Percentiles rank a stretch among this genome's conserved stretches.
phyloP scores from a whole-genome alignment of 2,797 vertebrate genomes.

The Neomorphus geoffroyi region DNA sequence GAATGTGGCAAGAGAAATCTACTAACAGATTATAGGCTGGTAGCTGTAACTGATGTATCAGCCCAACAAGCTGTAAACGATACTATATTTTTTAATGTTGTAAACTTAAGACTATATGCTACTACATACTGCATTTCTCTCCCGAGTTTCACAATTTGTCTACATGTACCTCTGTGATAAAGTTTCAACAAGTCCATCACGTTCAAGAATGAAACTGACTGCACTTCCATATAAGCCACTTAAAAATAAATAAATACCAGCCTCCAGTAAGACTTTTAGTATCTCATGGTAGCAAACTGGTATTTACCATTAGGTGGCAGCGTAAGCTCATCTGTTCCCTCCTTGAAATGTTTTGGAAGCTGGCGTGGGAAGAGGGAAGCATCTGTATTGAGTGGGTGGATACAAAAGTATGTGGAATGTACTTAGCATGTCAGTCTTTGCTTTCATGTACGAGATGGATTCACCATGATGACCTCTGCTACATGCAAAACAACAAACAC shows the following conservation, averaged over 20 bases:
- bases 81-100: not conserved
- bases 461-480: slow-evolving; percentile 64
- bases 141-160: not conserved
- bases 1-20: not conserved
- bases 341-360: not conserved
- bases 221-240: not conserved
- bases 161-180: not conserved
- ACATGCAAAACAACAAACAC: slow-evolving; percentile 25
- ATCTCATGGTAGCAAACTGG: not conserved
- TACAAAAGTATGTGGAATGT: slow-evolving; percentile 73
- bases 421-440: slow-evolving; percentile 48
- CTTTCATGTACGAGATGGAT: slow-evolving; percentile 72
- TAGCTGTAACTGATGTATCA: not conserved
- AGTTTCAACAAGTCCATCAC: not conserved
- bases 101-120: not conserved
- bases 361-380: slow-evolving; percentile 31
- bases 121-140: not conserved
- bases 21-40: not conserved
- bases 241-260: not conserved
- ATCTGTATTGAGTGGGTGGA: slow-evolving; percentile 67
- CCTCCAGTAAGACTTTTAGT: not conserved
- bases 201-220: not conserved
- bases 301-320: slow-evolving; percentile 80
- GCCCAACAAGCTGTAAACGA: not conserved
- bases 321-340: slow-evolving; percentile 61